Percentiles rank a stretch among this genome's conserved stretches.
phyloP scores from a whole-genome alignment of 2,113 vertebrate genomes.

The Stomatorhinus ivindoensis region DNA sequence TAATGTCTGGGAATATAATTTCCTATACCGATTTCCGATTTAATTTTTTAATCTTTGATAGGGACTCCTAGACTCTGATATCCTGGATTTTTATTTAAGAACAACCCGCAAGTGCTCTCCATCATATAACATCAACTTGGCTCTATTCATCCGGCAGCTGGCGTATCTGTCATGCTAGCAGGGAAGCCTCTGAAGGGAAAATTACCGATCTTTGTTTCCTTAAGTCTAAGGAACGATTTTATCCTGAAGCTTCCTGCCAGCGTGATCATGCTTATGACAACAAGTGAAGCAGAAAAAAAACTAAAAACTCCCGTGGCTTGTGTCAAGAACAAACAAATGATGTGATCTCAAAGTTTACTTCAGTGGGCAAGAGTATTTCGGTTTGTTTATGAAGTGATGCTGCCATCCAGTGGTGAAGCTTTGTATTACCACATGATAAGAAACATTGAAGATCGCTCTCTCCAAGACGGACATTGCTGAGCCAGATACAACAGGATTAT shows the following conservation, averaged over 20 bases:
- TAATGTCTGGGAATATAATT: background rate
- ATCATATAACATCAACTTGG: background rate
- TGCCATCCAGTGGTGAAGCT: background rate
- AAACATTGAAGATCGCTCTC: background rate
- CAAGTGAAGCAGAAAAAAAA: background rate
- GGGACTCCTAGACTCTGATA: background rate
- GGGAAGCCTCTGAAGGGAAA: background rate
- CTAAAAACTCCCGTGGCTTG: background rate
- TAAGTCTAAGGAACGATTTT: background rate
- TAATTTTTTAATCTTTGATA: background rate
- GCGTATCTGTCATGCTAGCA: background rate
- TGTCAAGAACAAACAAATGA: background rate
- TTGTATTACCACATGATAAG: background rate
- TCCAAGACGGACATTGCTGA: background rate
- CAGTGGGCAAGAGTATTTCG: background rate
- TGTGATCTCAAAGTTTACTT: background rate
- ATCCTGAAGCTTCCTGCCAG: background rate
- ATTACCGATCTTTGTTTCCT: background rate
- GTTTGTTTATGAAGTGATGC: slow-evolving; percentile 9
- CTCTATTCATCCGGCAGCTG: background rate
- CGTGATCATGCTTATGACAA: background rate
- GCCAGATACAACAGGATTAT: background rate
- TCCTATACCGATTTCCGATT: background rate
- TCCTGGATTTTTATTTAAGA: background rate
- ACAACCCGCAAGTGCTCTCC: background rate